Base-by-base conservation (phyloP, 92 coral and sea anemone species). In the Bergia sp. region DNA sequence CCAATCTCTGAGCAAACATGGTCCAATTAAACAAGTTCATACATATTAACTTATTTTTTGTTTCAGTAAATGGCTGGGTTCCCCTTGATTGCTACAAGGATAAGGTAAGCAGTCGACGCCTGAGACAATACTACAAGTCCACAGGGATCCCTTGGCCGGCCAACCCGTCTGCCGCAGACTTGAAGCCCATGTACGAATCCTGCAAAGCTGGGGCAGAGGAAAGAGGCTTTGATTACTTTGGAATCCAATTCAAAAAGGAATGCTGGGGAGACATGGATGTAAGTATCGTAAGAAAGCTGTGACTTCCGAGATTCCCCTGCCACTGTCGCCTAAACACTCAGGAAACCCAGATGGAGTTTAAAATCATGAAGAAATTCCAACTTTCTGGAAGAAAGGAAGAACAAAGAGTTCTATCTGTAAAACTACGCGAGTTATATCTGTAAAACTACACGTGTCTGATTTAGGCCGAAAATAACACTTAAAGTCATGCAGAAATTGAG, bases 261-360 rank as follows among this genome's bases (percentile, higher is more conserved):
- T 84, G 87, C 29, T 84, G 87, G 87, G 87, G 87, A 44, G 87
- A 84, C 37, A 44, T 49, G 66, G 79, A 69, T 37, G 87, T 84
- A 44, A 50, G 87, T 69, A 69, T 36, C 9, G 2, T 45, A 41
- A 8, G 37, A 41, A 41, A 12, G 45, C 50, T 16, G 13, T 53
- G 16, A 53, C 13, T 53, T 11, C 58, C 58, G 2, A 53, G 9
- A 12, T 53, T 29, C 29, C 29, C 29, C 29, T 29, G 29, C 29
- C 29, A 29, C 29, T 15, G 23, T 39, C 43, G 23, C 3, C 1
- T 72, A 36, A 2, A 37, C 38, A 23, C 15, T 37, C 2, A 13
- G 12, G 42, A 36, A 11, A 36, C 7, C 23, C 53, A 47, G 53
- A 8, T 47, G 53, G 53, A 47, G 8, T 47, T 4, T 47, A 47